These are phyloP conservation scores for Kryptolebias marmoratus DNA, from an alignment of 2,113 vertebrate genomes.

Conservation along the genomic window DNA sequence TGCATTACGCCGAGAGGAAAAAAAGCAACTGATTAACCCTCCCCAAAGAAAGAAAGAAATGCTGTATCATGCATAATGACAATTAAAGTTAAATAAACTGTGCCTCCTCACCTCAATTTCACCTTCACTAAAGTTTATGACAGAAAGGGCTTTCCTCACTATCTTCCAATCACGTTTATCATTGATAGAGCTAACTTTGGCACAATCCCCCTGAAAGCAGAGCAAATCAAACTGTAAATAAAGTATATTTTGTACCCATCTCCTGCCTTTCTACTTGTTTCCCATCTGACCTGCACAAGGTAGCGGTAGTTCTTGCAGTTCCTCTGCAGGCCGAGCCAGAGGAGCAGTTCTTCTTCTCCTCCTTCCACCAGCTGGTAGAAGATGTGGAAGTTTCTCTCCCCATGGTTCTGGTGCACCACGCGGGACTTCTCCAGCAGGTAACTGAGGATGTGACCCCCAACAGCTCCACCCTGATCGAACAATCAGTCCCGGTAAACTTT, in stretches of 20 bases:
- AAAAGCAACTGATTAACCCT: neutral
- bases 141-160: constrained; percentile 86
- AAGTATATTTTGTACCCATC: neutral
- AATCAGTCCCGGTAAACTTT: neutral
- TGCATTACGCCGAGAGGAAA: constrained; percentile 38
- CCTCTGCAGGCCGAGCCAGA: constrained; percentile 88
- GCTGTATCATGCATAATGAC: neutral
- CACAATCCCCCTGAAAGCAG: constrained; percentile 85
- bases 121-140: constrained; percentile 86
- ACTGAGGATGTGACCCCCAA: constrained; percentile 95
- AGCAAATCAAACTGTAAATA: neutral
- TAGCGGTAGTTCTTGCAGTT: constrained; percentile 81
- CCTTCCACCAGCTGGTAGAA: constrained; percentile 97
- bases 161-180: constrained; percentile 92
- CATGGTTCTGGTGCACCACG: constrained; percentile 93
- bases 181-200: constrained; percentile 90
- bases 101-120: constrained; percentile 84
- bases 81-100: neutral
- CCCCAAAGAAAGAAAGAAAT: neutral
- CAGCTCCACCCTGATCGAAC: constrained; percentile 86
- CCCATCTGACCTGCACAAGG: constrained; percentile 73
- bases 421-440: constrained; percentile 97
- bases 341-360: constrained; percentile 87
- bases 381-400: constrained; percentile 96
- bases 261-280: neutral